Conservation (phyloP, 2,888 invertebrate genomes). For the Mythimna albipuncta region DNA sequence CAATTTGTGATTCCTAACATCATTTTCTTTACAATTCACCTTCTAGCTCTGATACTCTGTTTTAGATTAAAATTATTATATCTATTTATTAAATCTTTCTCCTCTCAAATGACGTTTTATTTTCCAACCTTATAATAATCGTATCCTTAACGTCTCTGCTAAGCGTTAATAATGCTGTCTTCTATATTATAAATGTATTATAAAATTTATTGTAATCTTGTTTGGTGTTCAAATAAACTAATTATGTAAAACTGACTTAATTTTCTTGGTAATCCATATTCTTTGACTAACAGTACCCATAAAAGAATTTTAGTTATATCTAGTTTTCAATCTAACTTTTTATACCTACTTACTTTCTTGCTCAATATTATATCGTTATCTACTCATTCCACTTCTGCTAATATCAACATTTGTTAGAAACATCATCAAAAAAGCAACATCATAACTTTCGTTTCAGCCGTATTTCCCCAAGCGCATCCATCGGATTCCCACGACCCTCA, state of each 20-base stretch:
- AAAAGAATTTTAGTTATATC: no score
- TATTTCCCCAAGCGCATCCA: no score
- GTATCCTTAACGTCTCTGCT: conserved; percentile 29
- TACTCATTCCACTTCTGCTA: not conserved
- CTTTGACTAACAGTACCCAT: not conserved
- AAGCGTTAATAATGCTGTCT: conserved; percentile 41
- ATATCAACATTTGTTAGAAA: not conserved
- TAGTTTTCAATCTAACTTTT: not conserved
- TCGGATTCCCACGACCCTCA: no score
- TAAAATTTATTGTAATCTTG: conserved; percentile 53
- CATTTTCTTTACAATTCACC: conserved; percentile 80
- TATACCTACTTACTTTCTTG: not conserved
- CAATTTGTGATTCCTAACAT: conserved; percentile 81
- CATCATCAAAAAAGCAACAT: no score
- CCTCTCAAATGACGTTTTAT: conserved; percentile 84
- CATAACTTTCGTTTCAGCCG: no score
- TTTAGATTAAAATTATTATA: conserved; percentile 88
- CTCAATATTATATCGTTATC: not conserved
- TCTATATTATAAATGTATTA: conserved; percentile 41
- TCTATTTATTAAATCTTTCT: conserved; percentile 91
- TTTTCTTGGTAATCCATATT: conserved; percentile 44
- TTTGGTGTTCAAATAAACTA: conserved; percentile 59
- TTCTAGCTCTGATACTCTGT: conserved; percentile 85
- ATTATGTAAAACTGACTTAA: conserved; percentile 45
- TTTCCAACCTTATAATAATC: conserved; percentile 52